phyloP scores from a whole-genome alignment of 2,797 vertebrate species.

The Furcifer pardalis region DNA sequence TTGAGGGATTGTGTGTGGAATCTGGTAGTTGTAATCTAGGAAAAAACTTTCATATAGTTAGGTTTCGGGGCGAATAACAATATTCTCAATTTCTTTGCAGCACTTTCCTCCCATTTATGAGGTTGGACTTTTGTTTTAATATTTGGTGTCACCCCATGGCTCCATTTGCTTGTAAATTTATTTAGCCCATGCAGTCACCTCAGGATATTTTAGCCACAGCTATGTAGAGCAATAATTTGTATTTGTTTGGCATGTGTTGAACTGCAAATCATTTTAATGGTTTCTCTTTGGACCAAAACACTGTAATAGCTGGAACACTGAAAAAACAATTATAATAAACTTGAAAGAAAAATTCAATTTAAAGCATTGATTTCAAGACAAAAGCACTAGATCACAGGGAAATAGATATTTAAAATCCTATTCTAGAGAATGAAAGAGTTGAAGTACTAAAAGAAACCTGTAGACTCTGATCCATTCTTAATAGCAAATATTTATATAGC shows the following conservation, averaged over 20 bases:
- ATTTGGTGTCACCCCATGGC: too few relatives aligned
- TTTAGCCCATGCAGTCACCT: not conserved
- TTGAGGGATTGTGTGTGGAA: too few relatives aligned
- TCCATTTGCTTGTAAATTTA: not conserved
- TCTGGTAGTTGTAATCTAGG: too few relatives aligned
- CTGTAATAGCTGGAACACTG: not conserved
- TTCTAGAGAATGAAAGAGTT: not conserved
- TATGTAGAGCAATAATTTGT: not conserved
- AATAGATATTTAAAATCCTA: not conserved
- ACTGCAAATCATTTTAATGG: not conserved
- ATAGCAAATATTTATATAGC: not conserved
- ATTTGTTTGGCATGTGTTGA: not conserved
- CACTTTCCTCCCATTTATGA: not conserved
- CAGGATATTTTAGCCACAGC: not conserved
- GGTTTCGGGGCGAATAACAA: not conserved
- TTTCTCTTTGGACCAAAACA: not conserved
- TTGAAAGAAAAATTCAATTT: not conserved
- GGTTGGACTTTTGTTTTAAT: not conserved
- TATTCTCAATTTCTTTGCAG: not conserved
- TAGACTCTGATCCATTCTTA: not conserved
- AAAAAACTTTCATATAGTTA: not conserved
- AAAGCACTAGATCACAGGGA: not conserved
- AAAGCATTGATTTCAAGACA: not conserved
- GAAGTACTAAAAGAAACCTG: not conserved
- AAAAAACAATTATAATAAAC: not conserved